Percentiles rank a stretch among this genome's conserved stretches.
These are phyloP conservation scores for Lota lota DNA, from an alignment of 2,113 vertebrate genomes.

Conservation along the genomic window DNA sequence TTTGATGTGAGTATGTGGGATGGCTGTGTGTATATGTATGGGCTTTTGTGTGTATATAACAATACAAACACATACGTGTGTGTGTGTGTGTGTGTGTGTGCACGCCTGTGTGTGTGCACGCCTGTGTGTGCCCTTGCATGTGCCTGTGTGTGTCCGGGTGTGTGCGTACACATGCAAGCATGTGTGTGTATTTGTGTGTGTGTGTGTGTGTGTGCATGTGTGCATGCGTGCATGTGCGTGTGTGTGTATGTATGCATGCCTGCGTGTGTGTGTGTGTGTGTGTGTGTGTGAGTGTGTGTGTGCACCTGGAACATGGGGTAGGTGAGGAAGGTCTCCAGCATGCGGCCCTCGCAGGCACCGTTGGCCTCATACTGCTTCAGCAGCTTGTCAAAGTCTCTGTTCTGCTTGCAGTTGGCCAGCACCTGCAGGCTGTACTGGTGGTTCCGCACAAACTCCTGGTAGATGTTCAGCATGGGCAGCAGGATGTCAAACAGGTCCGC, in stretches of 20 bases:
- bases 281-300: too few relatives aligned
- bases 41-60: background rate
- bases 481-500: constrained; percentile 98
- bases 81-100: too few relatives aligned
- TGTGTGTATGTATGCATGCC: too few relatives aligned
- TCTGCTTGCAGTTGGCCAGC: constrained; percentile 98
- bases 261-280: too few relatives aligned
- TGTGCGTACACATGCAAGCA: constrained; percentile 83
- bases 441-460: constrained; percentile 98
- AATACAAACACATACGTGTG: background rate
- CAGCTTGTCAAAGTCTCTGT: constrained; percentile 98
- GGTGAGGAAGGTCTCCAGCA: constrained; percentile 97
- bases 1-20: too few relatives aligned
- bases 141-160: too few relatives aligned
- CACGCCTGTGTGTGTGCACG: too few relatives aligned
- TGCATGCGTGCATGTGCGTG: background rate
- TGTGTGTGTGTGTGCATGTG: too few relatives aligned
- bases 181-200: background rate
- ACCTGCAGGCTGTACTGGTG: constrained; percentile 98
- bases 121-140: background rate
- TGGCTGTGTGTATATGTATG: background rate
- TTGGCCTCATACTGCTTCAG: constrained; percentile 97
- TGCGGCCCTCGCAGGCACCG: constrained; percentile 91
- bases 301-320: constrained; percentile 99
- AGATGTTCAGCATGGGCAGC: constrained; percentile 98